Evolutionary conservation across 2,797 vertebrate species (phyloP).

Genomic region (Zenarchopterus dispar): DNA sequence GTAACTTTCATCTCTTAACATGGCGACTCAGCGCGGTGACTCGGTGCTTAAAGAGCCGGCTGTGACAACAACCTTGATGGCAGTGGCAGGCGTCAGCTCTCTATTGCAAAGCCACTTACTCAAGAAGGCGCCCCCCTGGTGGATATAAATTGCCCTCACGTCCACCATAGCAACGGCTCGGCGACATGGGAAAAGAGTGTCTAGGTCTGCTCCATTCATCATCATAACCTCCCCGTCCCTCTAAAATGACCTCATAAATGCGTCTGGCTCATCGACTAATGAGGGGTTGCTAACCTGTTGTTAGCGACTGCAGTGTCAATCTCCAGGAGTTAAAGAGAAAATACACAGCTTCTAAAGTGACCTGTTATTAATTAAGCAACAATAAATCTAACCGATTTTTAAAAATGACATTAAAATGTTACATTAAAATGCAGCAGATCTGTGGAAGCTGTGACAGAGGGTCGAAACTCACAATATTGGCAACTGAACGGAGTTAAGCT

Average conservation of each 20-base stretch:
- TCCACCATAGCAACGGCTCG: constrained; percentile 73
- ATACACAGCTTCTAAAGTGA: constrained; percentile 47
- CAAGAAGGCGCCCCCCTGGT: constrained; percentile 75
- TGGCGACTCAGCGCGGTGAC: constrained; percentile 74
- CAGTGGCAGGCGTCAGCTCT: constrained; percentile 84
- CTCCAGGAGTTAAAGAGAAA: constrained; percentile 41
- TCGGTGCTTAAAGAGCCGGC: constrained; percentile 76
- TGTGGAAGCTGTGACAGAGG: background rate
- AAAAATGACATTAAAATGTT: constrained; percentile 14
- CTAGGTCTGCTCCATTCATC: constrained; percentile 77
- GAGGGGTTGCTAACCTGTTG: constrained; percentile 79
- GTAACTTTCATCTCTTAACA: constrained; percentile 83
- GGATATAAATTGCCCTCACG: constrained; percentile 80
- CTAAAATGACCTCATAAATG: constrained; percentile 75
- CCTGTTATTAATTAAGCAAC: constrained; percentile 35
- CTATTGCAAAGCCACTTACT: constrained; percentile 84
- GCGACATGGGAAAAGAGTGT: constrained; percentile 58
- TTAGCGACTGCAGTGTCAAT: constrained; percentile 63
- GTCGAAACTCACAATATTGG: background rate
- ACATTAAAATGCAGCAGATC: constrained; percentile 36
- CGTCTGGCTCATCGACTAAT: constrained; percentile 67
- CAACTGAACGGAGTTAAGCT: constrained; percentile 19
- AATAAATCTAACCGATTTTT: constrained; percentile 16
- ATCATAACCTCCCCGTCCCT: constrained; percentile 70
- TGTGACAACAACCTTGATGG: constrained; percentile 82